A percentile compares a stretch with the other conserved stretches of the same genome.
Conservation (phyloP, 2,888 invertebrate genomes). For the Nephrocerus scutellatus region DNA sequence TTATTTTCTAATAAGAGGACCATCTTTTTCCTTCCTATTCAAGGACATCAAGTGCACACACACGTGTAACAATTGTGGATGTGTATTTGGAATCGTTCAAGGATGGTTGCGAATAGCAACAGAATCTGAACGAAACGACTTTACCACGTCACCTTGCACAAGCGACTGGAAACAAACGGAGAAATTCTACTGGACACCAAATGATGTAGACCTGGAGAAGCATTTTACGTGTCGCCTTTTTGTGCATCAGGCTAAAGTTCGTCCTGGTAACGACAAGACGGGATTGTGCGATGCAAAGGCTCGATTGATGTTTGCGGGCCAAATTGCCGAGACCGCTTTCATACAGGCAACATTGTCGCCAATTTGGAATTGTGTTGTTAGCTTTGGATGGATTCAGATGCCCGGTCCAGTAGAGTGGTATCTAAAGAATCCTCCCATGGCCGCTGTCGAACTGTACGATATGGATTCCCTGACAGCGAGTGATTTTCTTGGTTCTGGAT, state of each 20-base stretch:
- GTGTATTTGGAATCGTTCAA: constrained; percentile 34
- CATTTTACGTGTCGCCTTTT: constrained; percentile 57
- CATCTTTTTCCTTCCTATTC: neutral
- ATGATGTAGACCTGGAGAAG: constrained; percentile 41
- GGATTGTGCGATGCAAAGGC: constrained; percentile 51
- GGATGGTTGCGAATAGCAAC: constrained; percentile 39
- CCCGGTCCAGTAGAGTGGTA: constrained; percentile 35
- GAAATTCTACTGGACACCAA: constrained; percentile 30
- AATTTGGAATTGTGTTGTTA: constrained; percentile 56
- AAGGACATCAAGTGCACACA: constrained; percentile 50
- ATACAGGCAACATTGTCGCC: constrained; percentile 49
- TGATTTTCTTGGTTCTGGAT: constrained; percentile 35
- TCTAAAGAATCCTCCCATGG: constrained; percentile 42
- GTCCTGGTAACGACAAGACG: constrained; percentile 50
- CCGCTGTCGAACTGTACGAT: constrained; percentile 49
- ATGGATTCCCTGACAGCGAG: constrained; percentile 31
- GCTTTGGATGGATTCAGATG: constrained; percentile 46
- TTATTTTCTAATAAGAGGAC: neutral
- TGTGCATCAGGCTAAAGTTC: constrained; percentile 62
- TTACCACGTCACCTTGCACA: constrained; percentile 18
- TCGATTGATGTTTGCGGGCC: constrained; percentile 28
- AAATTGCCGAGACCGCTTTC: constrained; percentile 30
- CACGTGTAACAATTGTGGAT: constrained; percentile 43
- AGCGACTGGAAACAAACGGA: constrained; percentile 33
- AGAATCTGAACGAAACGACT: constrained; percentile 33